Evolutionary conservation across 2,888 invertebrate species (phyloP).

Genomic region (Oxystoma pomonae): DNA sequence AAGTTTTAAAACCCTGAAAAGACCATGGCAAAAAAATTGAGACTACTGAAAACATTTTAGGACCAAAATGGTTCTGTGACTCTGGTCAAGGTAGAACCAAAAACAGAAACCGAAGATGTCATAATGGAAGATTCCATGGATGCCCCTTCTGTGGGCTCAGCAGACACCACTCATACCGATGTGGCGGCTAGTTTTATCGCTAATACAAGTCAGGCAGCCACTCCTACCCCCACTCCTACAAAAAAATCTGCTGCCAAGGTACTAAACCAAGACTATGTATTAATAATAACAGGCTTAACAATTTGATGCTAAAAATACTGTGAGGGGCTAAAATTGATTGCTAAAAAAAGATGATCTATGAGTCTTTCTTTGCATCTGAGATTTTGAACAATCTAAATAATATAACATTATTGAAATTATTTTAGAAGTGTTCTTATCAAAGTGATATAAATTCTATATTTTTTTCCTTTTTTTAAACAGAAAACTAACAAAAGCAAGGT

Average conservation of each 20-base stretch:
- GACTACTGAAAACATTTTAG: no score
- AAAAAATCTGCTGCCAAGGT: neutral
- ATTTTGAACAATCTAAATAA: no score
- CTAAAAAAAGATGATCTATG: no score
- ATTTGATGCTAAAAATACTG: no score
- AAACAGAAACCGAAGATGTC: constrained; percentile 50
- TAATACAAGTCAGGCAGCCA: neutral
- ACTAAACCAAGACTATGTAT: no score
- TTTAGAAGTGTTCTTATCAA: constrained; percentile 24
- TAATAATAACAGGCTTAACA: no score
- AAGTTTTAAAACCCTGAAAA: no score
- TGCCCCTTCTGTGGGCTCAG: constrained; percentile 76
- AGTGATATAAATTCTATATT: neutral
- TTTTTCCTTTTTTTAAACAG: constrained; percentile 33
- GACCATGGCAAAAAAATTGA: neutral
- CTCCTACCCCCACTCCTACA: neutral
- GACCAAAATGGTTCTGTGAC: neutral
- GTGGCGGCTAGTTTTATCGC: constrained; percentile 11
- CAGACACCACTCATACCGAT: constrained; percentile 58
- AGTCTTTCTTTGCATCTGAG: no score
- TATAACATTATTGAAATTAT: constrained; percentile 4
- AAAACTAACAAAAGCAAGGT: constrained; percentile 68
- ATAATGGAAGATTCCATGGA: constrained; percentile 77
- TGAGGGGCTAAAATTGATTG: no score
- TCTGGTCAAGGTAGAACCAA: neutral